These are phyloP conservation scores for Rhorus exstirpatorius DNA, from an alignment of 2,888 invertebrate genomes.

Conservation along the genomic window DNA sequence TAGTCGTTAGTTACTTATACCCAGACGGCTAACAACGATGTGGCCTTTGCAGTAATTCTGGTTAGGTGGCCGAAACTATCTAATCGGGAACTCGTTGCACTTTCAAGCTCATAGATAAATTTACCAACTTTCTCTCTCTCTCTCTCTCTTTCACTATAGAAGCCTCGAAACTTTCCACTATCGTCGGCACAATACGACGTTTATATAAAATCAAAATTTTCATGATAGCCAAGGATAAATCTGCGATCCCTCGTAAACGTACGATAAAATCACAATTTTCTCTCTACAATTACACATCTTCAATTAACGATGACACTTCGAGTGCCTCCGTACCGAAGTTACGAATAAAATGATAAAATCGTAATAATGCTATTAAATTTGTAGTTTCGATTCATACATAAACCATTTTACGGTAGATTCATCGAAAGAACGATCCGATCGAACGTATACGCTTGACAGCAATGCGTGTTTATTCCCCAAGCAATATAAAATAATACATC, in stretches of 20 bases:
- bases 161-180: constrained; percentile 48
- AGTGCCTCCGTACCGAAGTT: neutral
- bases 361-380: neutral
- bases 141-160: constrained; percentile 1
- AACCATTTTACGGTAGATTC: neutral
- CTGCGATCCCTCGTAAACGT: neutral
- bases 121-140: constrained; percentile 20
- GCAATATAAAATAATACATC: constrained; percentile 47
- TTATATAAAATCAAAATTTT: constrained; percentile 34
- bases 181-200: constrained; percentile 34
- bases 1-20: constrained; percentile 71
- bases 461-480: constrained; percentile 35
- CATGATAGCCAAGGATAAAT: constrained; percentile 20
- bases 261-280: constrained; percentile 9
- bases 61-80: constrained; percentile 62
- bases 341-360: neutral
- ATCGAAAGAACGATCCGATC: neutral
- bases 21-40: constrained; percentile 68
- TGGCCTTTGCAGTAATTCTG: constrained; percentile 56
- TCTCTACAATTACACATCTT: neutral
- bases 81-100: constrained; percentile 66
- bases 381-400: neutral
- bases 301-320: neutral
- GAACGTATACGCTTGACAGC: constrained; percentile 8
- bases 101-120: constrained; percentile 56